A percentile compares a stretch with the other conserved stretches of the same genome.
Evolutionary conservation across 2,797 vertebrate species (phyloP).

Genomic region (Pseudochirops corinnae): DNA sequence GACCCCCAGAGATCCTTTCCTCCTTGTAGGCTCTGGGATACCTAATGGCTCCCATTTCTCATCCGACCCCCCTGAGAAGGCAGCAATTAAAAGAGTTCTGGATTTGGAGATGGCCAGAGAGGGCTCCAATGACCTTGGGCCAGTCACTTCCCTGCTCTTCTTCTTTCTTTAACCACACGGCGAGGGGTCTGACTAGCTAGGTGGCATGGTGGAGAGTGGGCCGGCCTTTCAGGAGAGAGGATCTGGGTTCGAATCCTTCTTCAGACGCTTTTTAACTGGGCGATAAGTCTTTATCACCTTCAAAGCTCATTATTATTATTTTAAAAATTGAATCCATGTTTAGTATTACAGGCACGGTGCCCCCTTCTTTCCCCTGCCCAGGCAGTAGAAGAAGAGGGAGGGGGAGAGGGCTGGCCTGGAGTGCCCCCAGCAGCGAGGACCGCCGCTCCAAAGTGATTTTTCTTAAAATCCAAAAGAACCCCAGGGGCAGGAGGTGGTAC

Average conservation of each 20-base stretch:
- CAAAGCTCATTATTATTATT: neutral
- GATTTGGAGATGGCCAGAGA: neutral
- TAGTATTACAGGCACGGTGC: slow-evolving; percentile 80
- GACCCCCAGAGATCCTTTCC: neutral
- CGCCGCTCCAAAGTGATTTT: slow-evolving; percentile 79
- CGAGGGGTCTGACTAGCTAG: neutral
- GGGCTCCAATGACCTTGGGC: neutral
- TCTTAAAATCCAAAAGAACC: slow-evolving; percentile 80
- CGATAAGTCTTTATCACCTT: neutral
- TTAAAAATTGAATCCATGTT: slow-evolving; percentile 61
- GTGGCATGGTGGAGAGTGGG: neutral
- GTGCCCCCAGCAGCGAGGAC: slow-evolving; percentile 79
- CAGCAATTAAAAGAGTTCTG: neutral
- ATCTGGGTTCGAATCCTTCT: neutral
- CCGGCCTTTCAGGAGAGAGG: neutral
- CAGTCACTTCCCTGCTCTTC: neutral
- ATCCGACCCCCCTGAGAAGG: neutral
- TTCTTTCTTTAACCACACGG: neutral
- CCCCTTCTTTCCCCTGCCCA: slow-evolving; percentile 65
- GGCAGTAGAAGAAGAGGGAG: slow-evolving; percentile 76
- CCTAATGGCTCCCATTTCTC: neutral
- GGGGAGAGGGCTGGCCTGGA: slow-evolving; percentile 76
- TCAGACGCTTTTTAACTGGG: neutral
- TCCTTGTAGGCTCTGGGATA: neutral
- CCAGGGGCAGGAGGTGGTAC: slow-evolving; percentile 64